Conservation (phyloP, 2,113 vertebrate species). For the Pelecanus crispus region DNA sequence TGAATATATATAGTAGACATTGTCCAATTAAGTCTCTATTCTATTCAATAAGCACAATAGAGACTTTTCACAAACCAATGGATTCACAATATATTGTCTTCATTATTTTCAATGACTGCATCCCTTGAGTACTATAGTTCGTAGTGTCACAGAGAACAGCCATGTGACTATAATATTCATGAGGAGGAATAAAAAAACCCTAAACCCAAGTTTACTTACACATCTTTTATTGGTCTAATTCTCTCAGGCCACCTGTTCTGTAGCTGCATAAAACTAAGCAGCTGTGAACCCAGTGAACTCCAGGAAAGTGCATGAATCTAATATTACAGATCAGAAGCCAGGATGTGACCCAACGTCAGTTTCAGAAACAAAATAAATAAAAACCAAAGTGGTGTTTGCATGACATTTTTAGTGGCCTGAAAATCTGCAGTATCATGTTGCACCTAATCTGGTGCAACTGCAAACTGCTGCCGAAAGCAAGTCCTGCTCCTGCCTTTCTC, state of each 20-base stretch:
- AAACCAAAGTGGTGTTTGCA: not conserved
- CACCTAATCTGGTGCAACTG: not conserved
- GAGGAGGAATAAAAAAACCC: not conserved
- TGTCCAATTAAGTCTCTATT: not conserved
- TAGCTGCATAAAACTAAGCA: not conserved
- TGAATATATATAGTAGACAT: not conserved
- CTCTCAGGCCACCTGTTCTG: constrained; percentile 16
- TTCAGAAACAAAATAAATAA: constrained; percentile 25
- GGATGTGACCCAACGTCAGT: constrained; percentile 4
- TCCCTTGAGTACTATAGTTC: not conserved
- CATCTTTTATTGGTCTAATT: constrained; percentile 10
- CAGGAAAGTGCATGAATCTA: not conserved
- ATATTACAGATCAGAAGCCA: not conserved
- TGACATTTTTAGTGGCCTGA: not conserved
- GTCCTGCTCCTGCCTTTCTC: not conserved
- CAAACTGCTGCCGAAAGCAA: not conserved
- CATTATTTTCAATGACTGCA: not conserved
- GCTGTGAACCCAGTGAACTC: constrained; percentile 26
- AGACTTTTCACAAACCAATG: not conserved
- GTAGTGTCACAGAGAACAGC: not conserved
- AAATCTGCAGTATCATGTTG: not conserved
- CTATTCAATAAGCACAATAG: not conserved
- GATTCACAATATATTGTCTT: not conserved
- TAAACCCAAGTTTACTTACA: not conserved
- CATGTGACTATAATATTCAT: not conserved